Evolutionary conservation across 2,888 invertebrate species (phyloP).

Genomic region (Parascotia fuliginaria): DNA sequence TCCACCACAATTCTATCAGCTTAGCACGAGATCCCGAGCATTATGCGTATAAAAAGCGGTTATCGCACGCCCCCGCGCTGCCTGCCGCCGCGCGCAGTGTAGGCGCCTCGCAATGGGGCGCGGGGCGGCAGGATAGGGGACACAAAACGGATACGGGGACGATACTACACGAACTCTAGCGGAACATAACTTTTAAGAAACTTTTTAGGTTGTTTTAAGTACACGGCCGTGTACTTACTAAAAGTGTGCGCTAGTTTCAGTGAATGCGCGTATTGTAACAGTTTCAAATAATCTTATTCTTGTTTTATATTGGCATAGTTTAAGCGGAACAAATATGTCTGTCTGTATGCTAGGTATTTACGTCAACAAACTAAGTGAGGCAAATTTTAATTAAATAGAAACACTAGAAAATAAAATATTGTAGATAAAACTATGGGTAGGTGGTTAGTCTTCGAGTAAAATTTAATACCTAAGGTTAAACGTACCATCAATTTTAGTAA

Average conservation of each 20-base stretch:
- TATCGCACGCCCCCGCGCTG: slow-evolving; percentile 64
- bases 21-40: slow-evolving; percentile 81
- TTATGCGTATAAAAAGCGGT: slow-evolving; percentile 85
- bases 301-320: slow-evolving; percentile 20
- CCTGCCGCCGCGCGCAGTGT: slow-evolving; percentile 15
- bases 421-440: no score
- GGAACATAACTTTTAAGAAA: slow-evolving; percentile 58
- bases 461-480: no score
- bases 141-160: slow-evolving; percentile 49
- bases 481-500: slow-evolving; percentile 46
- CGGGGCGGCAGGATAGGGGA: slow-evolving; percentile 34
- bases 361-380: slow-evolving; percentile 40
- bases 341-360: slow-evolving; percentile 45
- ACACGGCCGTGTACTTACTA: slow-evolving; percentile 63
- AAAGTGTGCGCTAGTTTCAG: slow-evolving; percentile 45
- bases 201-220: slow-evolving; percentile 67
- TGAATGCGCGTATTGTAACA: slow-evolving; percentile 46
- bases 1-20: slow-evolving; percentile 85
- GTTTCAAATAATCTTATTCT: slow-evolving; percentile 27
- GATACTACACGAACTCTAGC: slow-evolving; percentile 52
- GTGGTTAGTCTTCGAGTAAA: no score
- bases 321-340: slow-evolving; percentile 2
- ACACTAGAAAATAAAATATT: no score
- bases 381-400: slow-evolving; percentile 11
- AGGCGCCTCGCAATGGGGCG: slow-evolving; percentile 20